Evolutionary conservation across 2,113 vertebrate genomes (phyloP).

Genomic region (Pachycephala philippinensis): DNA sequence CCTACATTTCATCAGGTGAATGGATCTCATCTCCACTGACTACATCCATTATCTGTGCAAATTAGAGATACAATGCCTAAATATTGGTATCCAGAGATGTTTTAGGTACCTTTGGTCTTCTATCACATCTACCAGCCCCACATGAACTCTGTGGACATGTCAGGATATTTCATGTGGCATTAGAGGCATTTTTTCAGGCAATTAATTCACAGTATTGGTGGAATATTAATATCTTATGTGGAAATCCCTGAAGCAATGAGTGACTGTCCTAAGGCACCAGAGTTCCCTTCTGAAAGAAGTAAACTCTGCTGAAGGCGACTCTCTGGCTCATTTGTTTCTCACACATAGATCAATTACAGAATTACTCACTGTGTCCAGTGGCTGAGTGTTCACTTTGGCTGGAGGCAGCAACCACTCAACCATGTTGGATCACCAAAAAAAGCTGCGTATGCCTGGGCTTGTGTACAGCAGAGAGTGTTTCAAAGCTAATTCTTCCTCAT

Average conservation of each 20-base stretch:
- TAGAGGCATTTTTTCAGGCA: not conserved
- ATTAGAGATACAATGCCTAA: not conserved
- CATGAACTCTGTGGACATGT: fast-evolving
- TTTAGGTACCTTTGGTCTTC: not conserved
- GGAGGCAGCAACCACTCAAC: not conserved
- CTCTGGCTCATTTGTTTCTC: not conserved
- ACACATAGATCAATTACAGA: fast-evolving
- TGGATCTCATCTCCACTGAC: not conserved
- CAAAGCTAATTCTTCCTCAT: not conserved
- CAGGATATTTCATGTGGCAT: not conserved
- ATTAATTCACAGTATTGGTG: not conserved
- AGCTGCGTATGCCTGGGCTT: not conserved
- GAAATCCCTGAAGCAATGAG: not conserved
- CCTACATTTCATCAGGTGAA: not conserved
- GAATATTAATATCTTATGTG: not conserved
- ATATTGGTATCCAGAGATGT: not conserved
- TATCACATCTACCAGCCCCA: not conserved
- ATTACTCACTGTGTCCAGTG: not conserved
- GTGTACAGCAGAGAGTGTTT: not conserved
- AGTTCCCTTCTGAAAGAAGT: not conserved
- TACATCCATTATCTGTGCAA: not conserved
- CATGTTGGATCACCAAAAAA: not conserved
- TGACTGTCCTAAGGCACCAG: not conserved
- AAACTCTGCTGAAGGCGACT: not conserved
- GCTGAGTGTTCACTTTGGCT: not conserved